Conservation (phyloP, 2,888 invertebrate species). For the Timandra comae region DNA sequence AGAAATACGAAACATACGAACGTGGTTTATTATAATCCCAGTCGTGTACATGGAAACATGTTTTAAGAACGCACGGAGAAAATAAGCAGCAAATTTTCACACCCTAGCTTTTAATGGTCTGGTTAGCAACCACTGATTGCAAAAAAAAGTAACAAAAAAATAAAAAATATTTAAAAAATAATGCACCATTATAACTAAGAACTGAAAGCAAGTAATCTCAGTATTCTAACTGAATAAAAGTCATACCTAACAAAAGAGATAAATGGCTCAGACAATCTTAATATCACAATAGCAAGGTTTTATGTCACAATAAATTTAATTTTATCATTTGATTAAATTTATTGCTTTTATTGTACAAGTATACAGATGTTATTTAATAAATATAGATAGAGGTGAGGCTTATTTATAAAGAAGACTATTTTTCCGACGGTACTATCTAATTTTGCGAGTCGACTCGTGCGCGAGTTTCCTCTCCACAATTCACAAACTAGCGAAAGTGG, state of each 20-base stretch:
- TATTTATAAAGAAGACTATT: too few relatives aligned
- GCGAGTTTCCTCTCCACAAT: conserved; percentile 46
- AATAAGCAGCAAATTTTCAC: conserved; percentile 70
- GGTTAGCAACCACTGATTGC: conserved; percentile 45
- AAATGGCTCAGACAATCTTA: too few relatives aligned
- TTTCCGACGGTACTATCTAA: conserved; percentile 50
- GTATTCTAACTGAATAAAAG: too few relatives aligned
- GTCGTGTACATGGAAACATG: conserved; percentile 9
- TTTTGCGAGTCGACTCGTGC: conserved; percentile 45
- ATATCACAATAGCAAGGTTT: too few relatives aligned
- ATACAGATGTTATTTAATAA: too few relatives aligned
- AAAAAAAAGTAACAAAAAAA: conserved; percentile 26
- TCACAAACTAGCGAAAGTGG: conserved; percentile 68
- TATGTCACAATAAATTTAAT: too few relatives aligned
- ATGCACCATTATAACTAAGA: too few relatives aligned
- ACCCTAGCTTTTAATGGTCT: conserved; percentile 65
- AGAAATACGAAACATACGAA: background rate
- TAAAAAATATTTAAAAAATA: background rate
- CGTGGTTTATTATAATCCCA: background rate
- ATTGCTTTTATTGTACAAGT: too few relatives aligned
- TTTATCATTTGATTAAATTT: too few relatives aligned
- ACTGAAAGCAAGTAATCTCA: too few relatives aligned
- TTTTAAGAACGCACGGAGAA: conserved; percentile 32
- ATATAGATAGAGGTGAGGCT: too few relatives aligned
- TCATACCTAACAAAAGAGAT: too few relatives aligned